These are phyloP conservation scores for Cavia aperea DNA, from an alignment of 2,113 vertebrate genomes.

Conservation along the genomic window DNA sequence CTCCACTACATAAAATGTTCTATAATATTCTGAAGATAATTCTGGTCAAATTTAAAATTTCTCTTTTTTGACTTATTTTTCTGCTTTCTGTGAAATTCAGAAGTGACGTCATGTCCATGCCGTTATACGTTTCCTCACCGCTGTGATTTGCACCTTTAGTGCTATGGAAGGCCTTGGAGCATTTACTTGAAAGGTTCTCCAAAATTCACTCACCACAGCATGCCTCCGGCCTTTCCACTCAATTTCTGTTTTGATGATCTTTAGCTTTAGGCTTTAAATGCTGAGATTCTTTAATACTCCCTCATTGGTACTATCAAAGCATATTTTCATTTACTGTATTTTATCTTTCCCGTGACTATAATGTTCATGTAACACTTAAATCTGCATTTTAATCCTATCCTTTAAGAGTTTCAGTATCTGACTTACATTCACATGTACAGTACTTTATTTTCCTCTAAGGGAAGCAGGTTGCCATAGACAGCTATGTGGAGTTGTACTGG, in stretches of 20 bases:
- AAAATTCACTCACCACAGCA: neutral
- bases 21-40: neutral
- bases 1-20: neutral
- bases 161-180: neutral
- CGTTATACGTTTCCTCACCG: neutral
- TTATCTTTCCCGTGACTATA: neutral
- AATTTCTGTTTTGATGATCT: neutral
- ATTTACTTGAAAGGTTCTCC: neutral
- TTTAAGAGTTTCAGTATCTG: neutral
- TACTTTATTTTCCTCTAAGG: neutral
- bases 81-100: neutral
- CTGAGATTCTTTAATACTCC: neutral
- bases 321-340: neutral
- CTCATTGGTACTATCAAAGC: slow-evolving; percentile 3
- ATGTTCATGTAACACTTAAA: slow-evolving; percentile 4
- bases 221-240: neutral
- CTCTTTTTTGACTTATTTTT: neutral
- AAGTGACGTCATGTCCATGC: neutral
- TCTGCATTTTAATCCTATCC: neutral
- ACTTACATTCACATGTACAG: neutral
- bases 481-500: neutral
- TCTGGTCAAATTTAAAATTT: slow-evolving; percentile 13
- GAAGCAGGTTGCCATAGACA: neutral
- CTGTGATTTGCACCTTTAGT: neutral
- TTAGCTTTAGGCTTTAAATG: neutral